These are phyloP conservation scores for Sylvia borin DNA, from an alignment of 2,797 vertebrate species.

Conservation along the genomic window DNA sequence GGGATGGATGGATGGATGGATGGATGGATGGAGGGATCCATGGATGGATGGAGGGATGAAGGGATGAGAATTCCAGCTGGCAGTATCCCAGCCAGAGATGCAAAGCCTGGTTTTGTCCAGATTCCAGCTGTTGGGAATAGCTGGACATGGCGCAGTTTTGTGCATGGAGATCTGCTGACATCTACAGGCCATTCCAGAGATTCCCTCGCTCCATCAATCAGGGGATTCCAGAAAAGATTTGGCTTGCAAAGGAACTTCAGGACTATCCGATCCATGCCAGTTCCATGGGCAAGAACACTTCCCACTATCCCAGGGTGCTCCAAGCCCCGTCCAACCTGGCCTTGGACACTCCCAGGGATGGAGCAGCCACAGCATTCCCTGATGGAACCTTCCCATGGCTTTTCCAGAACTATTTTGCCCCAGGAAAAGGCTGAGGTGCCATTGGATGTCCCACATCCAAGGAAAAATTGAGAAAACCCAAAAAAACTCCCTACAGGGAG, in stretches of 20 bases:
- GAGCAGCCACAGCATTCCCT: neutral
- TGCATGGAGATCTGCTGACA: slow-evolving; percentile 15
- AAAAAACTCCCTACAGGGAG: neutral
- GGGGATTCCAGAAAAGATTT: neutral
- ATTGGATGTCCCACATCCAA: neutral
- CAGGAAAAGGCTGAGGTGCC: neutral
- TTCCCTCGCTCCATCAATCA: neutral
- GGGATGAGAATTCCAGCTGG: neutral
- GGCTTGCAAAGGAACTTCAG: neutral
- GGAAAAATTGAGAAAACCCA: neutral
- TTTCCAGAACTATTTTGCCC: neutral
- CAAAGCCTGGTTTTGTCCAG: fast-evolving
- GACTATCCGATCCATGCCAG: neutral
- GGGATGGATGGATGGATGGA: too few species aligned
- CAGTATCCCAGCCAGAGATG: neutral
- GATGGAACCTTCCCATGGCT: neutral
- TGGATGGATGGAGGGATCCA: too few species aligned
- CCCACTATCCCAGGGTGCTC: neutral
- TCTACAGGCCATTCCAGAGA: slow-evolving; percentile 15
- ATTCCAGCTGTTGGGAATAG: neutral
- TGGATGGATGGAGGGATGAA: too few species aligned
- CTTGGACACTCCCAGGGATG: neutral
- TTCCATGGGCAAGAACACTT: neutral
- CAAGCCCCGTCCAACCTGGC: fast-evolving
- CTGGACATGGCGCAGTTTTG: fast-evolving